Evolutionary conservation across 2,113 vertebrate species (phyloP), one percentile per base, ranked within the genome.

Genomic region (Sinocyclocheilus maitianheensis): DNA sequence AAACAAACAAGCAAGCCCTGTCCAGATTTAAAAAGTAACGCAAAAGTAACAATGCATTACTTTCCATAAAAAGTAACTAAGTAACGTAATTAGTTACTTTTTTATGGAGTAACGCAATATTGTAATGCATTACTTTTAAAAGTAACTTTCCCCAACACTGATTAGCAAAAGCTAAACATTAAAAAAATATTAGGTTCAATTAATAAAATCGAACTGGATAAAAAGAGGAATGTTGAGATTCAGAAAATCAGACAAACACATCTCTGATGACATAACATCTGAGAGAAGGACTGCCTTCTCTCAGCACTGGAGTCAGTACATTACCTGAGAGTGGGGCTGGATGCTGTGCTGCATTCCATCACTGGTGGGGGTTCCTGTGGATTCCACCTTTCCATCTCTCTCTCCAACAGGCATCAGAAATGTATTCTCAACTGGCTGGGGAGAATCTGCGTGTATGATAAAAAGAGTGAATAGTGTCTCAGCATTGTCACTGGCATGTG

Each of bases 291-390:
- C 40, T 48, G 20, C 2, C 13, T 26, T 48, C 9, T 81, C 46
- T 55, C 7, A 48, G 9, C 7, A 43, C 22, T 65, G 13, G 4
- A 46, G 37, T 24, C 12, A 24, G 58, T 20, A 46, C 40, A 26
- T 55, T 89, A 89, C 88, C 83, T 89, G 37, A 72, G 43, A 65
- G 8, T 34, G 30, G n/a, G 2, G 5, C 26, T 79, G 20, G 18
- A 37, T 63, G 62, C 4, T n/a, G 2, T 46, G 37, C 22, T 51
- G 69, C 20, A 58, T 11, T 62, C 16, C 48, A 84, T 14, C 37
- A 34, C 11, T 65, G 43, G 10, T n/a, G 22, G 12, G 0, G 3
- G 80, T 9, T 37, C 13, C 9, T 43, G 40, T 34, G 4, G 34
- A 14, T 71, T 62, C 62, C 11, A 65, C 14, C 60, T 40, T 48